Conservation (phyloP, 2,888 invertebrate species). For the Ecdyonurus torrentis region DNA sequence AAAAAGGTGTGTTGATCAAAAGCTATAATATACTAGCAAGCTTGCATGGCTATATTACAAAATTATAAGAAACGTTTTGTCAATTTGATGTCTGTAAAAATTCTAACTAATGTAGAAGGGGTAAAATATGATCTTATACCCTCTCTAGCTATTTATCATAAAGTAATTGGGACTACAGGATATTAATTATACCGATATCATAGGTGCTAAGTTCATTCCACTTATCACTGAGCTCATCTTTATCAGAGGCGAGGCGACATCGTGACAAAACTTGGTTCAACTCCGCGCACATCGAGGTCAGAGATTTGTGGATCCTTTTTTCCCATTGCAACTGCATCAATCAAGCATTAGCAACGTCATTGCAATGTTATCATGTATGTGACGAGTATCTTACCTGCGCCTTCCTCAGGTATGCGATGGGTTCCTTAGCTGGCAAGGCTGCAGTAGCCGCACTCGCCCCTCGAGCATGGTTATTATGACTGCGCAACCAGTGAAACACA, state of each 20-base stretch:
- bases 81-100: no score
- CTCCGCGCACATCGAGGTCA: constrained; percentile 90
- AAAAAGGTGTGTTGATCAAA: no score
- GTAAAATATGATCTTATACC: no score
- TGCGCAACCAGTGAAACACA: constrained; percentile 64
- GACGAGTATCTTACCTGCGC: constrained; percentile 44
- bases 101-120: no score
- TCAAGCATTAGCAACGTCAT: background rate
- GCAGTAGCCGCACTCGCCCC: constrained; percentile 17
- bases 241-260: constrained; percentile 54
- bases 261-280: constrained; percentile 64
- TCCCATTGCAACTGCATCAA: constrained; percentile 59
- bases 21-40: no score
- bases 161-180: no score
- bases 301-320: constrained; percentile 79
- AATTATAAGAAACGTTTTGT: no score
- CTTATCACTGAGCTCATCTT: constrained; percentile 64
- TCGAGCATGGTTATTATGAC: constrained; percentile 25
- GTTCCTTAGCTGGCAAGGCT: constrained; percentile 30
- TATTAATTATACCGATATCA: constrained; percentile 58
- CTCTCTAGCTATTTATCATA: no score
- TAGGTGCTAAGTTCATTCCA: constrained; percentile 90
- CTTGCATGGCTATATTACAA: no score
- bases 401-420: constrained; percentile 58
- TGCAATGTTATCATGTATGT: background rate